Base-by-base conservation (phyloP, 2,113 vertebrate species). In the Strigops habroptila region DNA sequence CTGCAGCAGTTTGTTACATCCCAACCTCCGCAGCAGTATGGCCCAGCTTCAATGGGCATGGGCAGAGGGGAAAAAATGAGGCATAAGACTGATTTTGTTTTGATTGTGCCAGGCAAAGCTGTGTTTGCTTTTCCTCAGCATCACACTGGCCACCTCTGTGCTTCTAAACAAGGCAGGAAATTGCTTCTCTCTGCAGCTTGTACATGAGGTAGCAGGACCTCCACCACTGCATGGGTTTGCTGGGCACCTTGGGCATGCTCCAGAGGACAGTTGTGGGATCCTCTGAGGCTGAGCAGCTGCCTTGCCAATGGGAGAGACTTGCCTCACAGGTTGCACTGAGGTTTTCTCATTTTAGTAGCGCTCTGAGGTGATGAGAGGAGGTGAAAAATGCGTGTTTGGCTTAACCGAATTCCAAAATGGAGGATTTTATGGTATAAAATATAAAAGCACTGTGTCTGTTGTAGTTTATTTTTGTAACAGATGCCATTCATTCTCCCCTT, bases 401-500 rank as follows among this genome's bases (percentile, higher is more conserved):
- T 63, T 76, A 87, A 84, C 15, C 35, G 52, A 76, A 80, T 85
- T 93, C 53, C 49, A 78, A 84, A 92, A 80, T 43, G 25, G n/a
- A 87, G 65, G n/a, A 69, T 75, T 96, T 92, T 64, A 65, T 71
- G 41, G n/a, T 77, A 71, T 65, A 51, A 90, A 81, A 86, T 76
- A 57, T 19, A 75, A 91, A 68, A 91, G 6, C 27, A 6, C 16
- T 0, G 0, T 49, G 85, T 91, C 69, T 57, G 14, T 11, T 74
- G 31, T 19, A 48, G 86, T 95, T 93, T 93, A 91, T 96, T 96
- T 96, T 91, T 92, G 57, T 73, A 94, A 83, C 88, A 79, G 69
- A 93, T 94, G 95, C 92, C 86, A 35, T 94, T 93, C 86, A 22
- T 94, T 88, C 86, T 93, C 52, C 9, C 21, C 55, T 64, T 77